Evolutionary conservation across 2,113 vertebrate species (phyloP).

Genomic region (Coptodon bakossiorum): DNA sequence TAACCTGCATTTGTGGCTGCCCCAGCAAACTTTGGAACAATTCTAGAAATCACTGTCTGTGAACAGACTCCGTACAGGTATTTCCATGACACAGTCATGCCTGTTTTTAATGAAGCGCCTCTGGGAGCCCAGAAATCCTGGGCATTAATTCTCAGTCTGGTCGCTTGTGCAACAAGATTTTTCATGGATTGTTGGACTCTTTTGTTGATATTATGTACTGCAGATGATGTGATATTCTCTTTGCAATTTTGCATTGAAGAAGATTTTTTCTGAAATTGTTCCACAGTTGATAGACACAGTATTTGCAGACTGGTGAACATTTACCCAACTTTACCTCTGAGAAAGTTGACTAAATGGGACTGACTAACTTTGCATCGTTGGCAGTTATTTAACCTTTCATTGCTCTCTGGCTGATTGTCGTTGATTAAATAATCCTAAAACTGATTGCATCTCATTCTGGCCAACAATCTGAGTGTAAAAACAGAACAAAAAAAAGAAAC

Average conservation of each 20-base stretch:
- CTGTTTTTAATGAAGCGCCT: not conserved
- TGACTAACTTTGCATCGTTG: not conserved
- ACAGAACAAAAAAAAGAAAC: not conserved
- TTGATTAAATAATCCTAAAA: not conserved
- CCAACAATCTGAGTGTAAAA: not conserved
- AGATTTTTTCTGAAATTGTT: not conserved
- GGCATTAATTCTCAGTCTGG: not conserved
- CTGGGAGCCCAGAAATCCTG: not conserved
- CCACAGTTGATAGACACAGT: not conserved
- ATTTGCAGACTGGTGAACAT: not conserved
- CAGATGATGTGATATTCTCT: not conserved
- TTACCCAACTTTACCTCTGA: not conserved
- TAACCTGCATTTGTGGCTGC: fast-evolving
- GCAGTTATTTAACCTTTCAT: not conserved
- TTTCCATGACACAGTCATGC: not conserved
- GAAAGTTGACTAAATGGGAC: not conserved
- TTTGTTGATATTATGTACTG: not conserved
- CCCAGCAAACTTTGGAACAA: not conserved
- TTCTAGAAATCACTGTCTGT: no score
- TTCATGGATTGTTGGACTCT: not conserved
- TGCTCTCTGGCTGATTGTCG: not conserved
- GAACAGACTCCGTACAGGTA: not conserved
- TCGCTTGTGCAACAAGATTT: not conserved
- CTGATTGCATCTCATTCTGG: not conserved
- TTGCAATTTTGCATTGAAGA: not conserved